A percentile compares a stretch with the other conserved stretches of the same genome.
Conservation (phyloP, 1,140 invertebrate genomes). For the Notospermus geniculatus region DNA sequence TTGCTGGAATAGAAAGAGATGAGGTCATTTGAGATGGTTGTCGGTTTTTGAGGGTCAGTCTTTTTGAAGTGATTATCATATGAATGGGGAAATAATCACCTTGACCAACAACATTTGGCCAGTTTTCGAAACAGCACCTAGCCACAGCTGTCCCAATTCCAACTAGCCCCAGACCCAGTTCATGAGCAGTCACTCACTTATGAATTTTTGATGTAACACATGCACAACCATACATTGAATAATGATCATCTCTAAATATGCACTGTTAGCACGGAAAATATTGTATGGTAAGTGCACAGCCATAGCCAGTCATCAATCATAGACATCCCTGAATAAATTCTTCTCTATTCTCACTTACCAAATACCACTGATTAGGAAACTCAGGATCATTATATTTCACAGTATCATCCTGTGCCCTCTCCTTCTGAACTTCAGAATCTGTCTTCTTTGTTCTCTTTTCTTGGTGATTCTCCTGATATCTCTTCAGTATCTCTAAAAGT, state of each 20-base stretch:
- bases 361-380: slow-evolving; percentile 56
- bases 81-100: slow-evolving; percentile 6
- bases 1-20: slow-evolving; percentile 32
- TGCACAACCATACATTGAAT: no score
- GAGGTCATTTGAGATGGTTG: neutral
- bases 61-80: neutral
- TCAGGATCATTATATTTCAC: slow-evolving; percentile 50
- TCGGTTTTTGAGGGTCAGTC: neutral
- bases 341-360: slow-evolving; percentile 43
- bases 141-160: no score
- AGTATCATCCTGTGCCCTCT: neutral
- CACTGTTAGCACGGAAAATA: no score
- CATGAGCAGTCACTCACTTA: no score
- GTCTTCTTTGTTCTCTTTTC: neutral
- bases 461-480: neutral
- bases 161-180: no score
- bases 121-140: no score
- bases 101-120: no score
- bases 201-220: no score
- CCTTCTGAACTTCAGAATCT: slow-evolving; percentile 17
- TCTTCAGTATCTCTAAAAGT: neutral
- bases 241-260: no score
- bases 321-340: neutral
- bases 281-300: no score
- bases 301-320: no score